Conservation (phyloP, 2,113 vertebrate genomes). For the Albula goreensis region DNA sequence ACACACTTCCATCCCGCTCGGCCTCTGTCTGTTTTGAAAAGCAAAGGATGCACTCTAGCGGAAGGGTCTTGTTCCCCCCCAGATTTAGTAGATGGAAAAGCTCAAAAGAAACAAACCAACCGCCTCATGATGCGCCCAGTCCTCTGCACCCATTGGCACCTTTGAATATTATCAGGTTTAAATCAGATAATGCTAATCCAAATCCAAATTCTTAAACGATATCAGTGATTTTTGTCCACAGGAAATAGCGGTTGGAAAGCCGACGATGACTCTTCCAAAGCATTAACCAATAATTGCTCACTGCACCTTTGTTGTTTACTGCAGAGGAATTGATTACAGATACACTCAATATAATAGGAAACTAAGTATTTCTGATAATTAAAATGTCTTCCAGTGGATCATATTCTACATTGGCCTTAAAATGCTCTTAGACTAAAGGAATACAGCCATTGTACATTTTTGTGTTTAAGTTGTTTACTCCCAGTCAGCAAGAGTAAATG, state of each 20-base stretch:
- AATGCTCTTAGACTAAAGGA: not conserved
- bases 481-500: not conserved
- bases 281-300: not conserved
- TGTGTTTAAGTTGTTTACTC: not conserved
- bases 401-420: too few relatives aligned
- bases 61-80: not conserved
- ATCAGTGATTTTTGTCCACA: not conserved
- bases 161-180: not conserved
- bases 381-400: not conserved
- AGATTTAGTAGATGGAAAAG: not conserved
- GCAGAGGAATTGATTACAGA: not conserved
- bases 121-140: not conserved
- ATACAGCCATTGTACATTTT: not conserved
- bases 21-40: not conserved
- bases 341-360: not conserved
- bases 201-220: not conserved
- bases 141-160: not conserved
- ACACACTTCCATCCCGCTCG: not conserved
- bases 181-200: not conserved
- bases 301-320: not conserved
- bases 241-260: not conserved
- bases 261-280: not conserved
- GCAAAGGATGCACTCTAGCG: not conserved
- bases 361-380: not conserved
- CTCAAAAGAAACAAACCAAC: not conserved